Percentiles rank a stretch among this genome's conserved stretches.
Conservation (phyloP, 2,797 vertebrate species). For the Meriones psammophilus region DNA sequence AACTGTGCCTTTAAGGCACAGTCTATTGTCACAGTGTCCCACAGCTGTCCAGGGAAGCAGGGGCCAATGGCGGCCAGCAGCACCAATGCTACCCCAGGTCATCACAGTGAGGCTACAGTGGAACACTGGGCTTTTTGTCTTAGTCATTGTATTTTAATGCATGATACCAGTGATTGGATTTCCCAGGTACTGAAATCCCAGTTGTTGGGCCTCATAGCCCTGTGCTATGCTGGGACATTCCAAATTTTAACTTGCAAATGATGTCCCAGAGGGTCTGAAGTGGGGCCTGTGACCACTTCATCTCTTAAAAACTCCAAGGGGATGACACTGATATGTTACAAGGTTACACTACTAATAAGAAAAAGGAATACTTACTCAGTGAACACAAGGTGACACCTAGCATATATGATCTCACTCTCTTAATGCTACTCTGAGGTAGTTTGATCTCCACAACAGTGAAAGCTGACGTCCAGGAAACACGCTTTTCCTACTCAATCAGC, state of each 20-base stretch:
- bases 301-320: slow-evolving; percentile 1
- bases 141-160: background rate
- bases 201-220: background rate
- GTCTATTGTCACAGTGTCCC: background rate
- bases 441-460: background rate
- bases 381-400: background rate
- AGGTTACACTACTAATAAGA: background rate
- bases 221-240: background rate
- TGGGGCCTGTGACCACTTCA: background rate
- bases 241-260: background rate
- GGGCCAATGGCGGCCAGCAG: background rate
- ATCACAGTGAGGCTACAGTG: background rate
- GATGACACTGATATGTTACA: background rate
- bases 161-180: background rate
- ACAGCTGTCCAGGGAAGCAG: background rate
- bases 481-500: background rate
- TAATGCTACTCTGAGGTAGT: background rate
- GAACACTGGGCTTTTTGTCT: background rate
- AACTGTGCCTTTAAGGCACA: background rate
- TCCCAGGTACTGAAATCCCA: background rate
- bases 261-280: background rate
- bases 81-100: background rate
- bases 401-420: background rate
- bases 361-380: background rate
- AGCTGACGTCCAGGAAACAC: background rate